These are phyloP conservation scores for Glaucopsyche alexis DNA, from an alignment of 2,888 invertebrate species.

Conservation along the genomic window DNA sequence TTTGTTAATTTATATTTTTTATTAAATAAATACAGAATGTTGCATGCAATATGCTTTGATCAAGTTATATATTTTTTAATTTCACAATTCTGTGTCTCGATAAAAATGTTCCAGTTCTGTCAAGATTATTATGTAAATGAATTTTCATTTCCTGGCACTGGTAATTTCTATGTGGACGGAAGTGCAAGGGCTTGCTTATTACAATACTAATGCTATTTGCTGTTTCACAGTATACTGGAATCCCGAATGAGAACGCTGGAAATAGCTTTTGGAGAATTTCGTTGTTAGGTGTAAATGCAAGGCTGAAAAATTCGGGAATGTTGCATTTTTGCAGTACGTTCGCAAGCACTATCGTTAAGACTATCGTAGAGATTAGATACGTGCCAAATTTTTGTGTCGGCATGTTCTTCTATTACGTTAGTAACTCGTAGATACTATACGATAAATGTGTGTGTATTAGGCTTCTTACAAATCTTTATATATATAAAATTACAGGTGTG, in stretches of 20 bases:
- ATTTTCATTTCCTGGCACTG: slow-evolving; percentile 9
- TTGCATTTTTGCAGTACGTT: not conserved
- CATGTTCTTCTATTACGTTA: not conserved
- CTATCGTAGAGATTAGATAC: not conserved
- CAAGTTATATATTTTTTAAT: slow-evolving; percentile 3
- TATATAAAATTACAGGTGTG: too few relatives aligned
- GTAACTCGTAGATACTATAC: not conserved
- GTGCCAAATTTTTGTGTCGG: slow-evolving; percentile 1
- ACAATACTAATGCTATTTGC: slow-evolving; percentile 21
- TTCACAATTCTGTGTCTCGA: not conserved
- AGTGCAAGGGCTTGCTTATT: slow-evolving; percentile 25
- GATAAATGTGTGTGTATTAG: too few relatives aligned
- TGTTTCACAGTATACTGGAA: slow-evolving; percentile 2
- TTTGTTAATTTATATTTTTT: too few relatives aligned
- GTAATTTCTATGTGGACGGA: slow-evolving; percentile 5
- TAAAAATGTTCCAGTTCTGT: slow-evolving; percentile 9
- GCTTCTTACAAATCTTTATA: too few relatives aligned
- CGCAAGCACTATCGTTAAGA: not conserved
- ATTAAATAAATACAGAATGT: too few relatives aligned
- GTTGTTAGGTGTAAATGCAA: slow-evolving; percentile 1
- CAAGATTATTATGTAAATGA: slow-evolving; percentile 11
- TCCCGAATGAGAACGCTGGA: slow-evolving; percentile 13
- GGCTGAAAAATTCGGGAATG: not conserved
- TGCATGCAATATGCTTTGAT: not conserved
- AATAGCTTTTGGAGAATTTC: not conserved